These are phyloP conservation scores for Falco columbarius DNA, from an alignment of 2,797 vertebrate species.

Conservation along the genomic window DNA sequence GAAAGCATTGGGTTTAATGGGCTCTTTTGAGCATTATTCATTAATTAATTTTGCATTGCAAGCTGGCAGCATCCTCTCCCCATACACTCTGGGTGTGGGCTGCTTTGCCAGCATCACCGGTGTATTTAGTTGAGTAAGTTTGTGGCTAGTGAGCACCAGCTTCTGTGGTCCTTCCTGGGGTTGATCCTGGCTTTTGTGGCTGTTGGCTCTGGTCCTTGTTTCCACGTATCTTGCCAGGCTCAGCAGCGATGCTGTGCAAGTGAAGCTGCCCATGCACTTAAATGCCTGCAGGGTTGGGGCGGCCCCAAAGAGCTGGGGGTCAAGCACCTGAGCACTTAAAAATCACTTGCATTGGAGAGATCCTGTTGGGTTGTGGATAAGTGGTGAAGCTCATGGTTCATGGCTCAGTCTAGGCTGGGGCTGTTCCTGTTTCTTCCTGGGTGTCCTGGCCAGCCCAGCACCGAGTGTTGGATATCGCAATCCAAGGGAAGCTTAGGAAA, in stretches of 20 bases:
- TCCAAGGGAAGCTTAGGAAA: neutral
- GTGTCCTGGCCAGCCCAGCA: neutral
- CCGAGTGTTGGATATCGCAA: neutral
- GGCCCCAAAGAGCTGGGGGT: neutral
- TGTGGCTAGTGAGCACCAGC: accelerated
- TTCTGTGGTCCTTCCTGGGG: neutral
- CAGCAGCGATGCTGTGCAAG: neutral
- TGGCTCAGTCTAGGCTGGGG: neutral
- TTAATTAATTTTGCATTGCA: neutral
- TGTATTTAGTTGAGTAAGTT: accelerated
- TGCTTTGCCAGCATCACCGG: neutral
- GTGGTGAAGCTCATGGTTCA: neutral
- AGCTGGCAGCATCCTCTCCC: neutral
- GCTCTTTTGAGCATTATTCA: neutral
- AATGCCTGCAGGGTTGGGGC: neutral
- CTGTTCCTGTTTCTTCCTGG: neutral
- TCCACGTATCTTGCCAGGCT: accelerated
- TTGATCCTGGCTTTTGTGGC: neutral
- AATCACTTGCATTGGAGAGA: neutral
- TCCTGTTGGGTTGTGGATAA: neutral
- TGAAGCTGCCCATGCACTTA: accelerated
- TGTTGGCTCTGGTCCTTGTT: neutral
- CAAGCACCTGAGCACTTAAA: neutral
- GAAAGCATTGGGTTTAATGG: neutral
- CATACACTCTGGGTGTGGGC: accelerated